Conservation (phyloP, 2,888 invertebrate genomes). For the Drosophila birchii region DNA sequence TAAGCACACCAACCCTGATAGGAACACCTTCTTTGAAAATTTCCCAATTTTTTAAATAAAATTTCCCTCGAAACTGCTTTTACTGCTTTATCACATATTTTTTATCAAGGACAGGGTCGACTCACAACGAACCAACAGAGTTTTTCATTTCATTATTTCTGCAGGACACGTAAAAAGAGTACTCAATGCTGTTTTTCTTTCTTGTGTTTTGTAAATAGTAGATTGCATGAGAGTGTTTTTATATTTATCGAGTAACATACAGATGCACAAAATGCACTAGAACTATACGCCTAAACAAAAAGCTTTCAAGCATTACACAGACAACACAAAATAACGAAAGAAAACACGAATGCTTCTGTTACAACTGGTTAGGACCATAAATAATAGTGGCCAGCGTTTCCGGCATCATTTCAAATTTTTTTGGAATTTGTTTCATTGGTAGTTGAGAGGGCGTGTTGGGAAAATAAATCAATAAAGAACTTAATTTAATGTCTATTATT, state of each 20-base stretch:
- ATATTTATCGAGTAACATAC: slow-evolving; percentile 25
- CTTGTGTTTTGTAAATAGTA: slow-evolving; percentile 3
- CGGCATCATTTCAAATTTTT: slow-evolving; percentile 17
- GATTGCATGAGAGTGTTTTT: slow-evolving; percentile 23
- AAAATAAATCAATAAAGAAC: slow-evolving; percentile 32
- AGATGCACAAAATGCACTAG: slow-evolving; percentile 60
- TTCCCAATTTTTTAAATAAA: background rate
- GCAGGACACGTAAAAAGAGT: background rate
- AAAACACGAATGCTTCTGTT: slow-evolving; percentile 25
- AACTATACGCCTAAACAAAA: slow-evolving; percentile 39
- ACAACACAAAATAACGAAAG: slow-evolving; percentile 28
- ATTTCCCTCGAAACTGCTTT: background rate
- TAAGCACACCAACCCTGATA: background rate
- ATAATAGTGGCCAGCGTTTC: slow-evolving; percentile 33
- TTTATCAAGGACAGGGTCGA: background rate
- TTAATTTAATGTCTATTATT: slow-evolving; percentile 34
- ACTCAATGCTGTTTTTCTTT: slow-evolving; percentile 3
- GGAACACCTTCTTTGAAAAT: background rate
- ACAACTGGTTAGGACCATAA: slow-evolving; percentile 43
- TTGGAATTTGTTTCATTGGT: slow-evolving; percentile 23
- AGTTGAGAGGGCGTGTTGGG: slow-evolving; percentile 23
- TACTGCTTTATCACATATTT: background rate
- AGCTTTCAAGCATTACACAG: slow-evolving; percentile 51
- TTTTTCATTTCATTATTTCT: background rate
- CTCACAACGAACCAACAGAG: background rate